These are phyloP conservation scores for Liolophura sinensis DNA, from an alignment of 1,140 invertebrate genomes.

Conservation along the genomic window DNA sequence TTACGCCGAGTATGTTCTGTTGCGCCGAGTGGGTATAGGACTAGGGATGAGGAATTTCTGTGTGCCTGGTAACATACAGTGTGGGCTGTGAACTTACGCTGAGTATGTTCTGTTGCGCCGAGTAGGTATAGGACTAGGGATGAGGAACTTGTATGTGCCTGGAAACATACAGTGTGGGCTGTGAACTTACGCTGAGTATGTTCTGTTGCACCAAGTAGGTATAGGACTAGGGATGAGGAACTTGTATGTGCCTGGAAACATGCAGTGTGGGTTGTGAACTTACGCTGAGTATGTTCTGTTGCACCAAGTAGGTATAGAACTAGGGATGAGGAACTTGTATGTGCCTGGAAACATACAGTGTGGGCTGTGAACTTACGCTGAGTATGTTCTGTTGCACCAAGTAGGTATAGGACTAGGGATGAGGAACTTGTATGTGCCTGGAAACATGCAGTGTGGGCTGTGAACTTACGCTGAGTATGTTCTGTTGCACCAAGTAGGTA, in stretches of 20 bases:
- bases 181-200: too few species aligned
- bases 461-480: background rate
- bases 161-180: too few species aligned
- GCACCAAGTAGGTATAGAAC: slow-evolving; percentile 76
- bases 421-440: too few species aligned
- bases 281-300: slow-evolving; percentile 78
- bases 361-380: too few species aligned
- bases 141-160: too few species aligned
- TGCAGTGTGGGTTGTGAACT: slow-evolving; percentile 23
- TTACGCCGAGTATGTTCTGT: slow-evolving; percentile 5
- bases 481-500: slow-evolving; percentile 3
- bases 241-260: too few species aligned
- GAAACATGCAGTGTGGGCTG: background rate
- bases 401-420: background rate
- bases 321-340: slow-evolving; percentile 64
- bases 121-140: too few species aligned
- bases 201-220: background rate
- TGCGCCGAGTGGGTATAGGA: too few species aligned
- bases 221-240: background rate
- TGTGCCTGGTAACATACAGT: too few species aligned
- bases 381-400: background rate
- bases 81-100: too few species aligned
- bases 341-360: too few species aligned
- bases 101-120: too few species aligned
- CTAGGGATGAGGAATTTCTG: slow-evolving; percentile 66